Conservation (phyloP, 2,797 vertebrate genomes). For the Nothura maculosa region DNA sequence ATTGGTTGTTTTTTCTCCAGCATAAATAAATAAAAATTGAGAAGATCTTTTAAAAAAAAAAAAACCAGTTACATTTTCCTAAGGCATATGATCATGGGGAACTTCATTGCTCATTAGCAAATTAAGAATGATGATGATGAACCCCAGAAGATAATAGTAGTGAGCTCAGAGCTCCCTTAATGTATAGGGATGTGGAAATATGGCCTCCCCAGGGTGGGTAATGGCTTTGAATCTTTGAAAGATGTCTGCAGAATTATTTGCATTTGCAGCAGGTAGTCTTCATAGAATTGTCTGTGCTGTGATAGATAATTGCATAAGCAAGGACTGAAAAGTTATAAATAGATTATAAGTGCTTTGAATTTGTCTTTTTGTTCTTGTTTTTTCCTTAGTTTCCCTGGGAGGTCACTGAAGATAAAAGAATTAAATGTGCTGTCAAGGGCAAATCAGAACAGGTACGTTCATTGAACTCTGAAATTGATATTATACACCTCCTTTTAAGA, state of each 20-base stretch:
- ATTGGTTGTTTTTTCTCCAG: not conserved
- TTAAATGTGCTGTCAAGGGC: slow-evolving; percentile 91
- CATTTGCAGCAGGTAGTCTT: not conserved
- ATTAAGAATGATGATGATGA: not conserved
- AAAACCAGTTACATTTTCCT: not conserved
- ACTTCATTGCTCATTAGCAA: not conserved
- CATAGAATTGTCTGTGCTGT: not conserved
- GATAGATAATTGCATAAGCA: not conserved
- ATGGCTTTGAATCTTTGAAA: not conserved
- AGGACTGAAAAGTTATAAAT: not conserved
- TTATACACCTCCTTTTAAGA: not conserved
- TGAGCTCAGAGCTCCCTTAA: not conserved
- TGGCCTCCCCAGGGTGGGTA: not conserved
- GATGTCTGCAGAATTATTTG: not conserved
- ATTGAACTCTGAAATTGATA: not conserved
- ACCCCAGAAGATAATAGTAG: not conserved
- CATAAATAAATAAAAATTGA: not conserved
- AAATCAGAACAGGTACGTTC: slow-evolving; percentile 93
- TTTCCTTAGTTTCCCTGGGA: slow-evolving; percentile 89
- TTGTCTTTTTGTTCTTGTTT: not conserved
- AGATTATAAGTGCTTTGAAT: not conserved
- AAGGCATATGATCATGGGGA: not conserved
- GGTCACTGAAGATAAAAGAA: slow-evolving; percentile 85
- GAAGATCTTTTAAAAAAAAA: not conserved
- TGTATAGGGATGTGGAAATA: not conserved